Evolutionary conservation across 2,797 vertebrate species (phyloP).

Genomic region (Falco naumanni): DNA sequence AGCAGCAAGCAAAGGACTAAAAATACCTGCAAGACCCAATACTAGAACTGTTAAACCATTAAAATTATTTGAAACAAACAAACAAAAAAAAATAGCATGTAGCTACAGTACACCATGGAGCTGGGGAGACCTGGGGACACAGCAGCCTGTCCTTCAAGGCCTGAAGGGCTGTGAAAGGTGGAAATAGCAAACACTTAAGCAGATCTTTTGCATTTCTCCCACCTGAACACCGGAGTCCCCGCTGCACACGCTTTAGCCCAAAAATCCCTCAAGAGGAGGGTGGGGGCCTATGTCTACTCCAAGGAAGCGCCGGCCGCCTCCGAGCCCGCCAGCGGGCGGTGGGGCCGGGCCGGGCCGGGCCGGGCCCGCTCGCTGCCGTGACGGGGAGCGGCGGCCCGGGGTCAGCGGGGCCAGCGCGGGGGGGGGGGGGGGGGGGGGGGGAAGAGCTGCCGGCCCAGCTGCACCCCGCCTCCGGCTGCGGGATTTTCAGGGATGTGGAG

Average conservation of each 20-base stretch:
- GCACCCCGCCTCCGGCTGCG: not conserved
- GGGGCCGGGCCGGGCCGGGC: no score
- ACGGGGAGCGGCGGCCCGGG: no score
- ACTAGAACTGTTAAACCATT: not conserved
- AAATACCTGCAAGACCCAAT: not conserved
- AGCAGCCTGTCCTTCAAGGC: not conserved
- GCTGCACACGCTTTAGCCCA: no score
- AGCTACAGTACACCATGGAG: not conserved
- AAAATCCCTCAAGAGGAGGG: not conserved
- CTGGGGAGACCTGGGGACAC: no score
- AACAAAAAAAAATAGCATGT: not conserved
- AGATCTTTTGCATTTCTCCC: not conserved
- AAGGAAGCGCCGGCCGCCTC: not conserved
- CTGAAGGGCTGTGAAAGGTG: not conserved
- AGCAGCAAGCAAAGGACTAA: not conserved
- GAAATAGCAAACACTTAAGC: not conserved
- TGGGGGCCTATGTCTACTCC: accelerated
- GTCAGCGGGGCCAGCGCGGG: no score
- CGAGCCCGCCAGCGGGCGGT: accelerated
- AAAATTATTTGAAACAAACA: not conserved
- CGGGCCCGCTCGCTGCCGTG: no score
- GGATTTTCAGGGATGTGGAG: not conserved
- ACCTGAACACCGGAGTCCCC: not conserved
- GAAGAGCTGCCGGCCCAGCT: not conserved
- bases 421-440: no score